phyloP scores from a whole-genome alignment of 2,113 vertebrate species.

The Nothobranchius kuhntae region DNA sequence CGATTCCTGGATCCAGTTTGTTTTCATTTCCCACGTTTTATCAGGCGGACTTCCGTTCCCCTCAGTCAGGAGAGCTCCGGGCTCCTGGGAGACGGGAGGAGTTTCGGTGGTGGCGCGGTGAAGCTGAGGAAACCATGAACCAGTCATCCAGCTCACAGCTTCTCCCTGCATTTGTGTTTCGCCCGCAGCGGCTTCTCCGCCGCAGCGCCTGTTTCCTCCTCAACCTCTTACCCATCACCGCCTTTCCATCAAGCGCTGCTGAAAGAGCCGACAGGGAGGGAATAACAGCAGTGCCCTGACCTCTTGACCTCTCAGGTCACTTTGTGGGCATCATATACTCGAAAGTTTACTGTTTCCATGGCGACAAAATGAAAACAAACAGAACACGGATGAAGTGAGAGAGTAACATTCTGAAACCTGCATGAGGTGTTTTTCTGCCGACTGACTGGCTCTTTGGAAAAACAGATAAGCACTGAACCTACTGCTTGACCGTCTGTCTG shows the following conservation, averaged over 20 bases:
- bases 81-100: not conserved
- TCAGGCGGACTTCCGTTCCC: not conserved
- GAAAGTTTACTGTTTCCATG: slow-evolving; percentile 80
- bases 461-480: slow-evolving; percentile 83
- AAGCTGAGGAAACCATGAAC: slow-evolving; percentile 18
- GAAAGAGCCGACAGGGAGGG: slow-evolving; percentile 65
- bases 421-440: slow-evolving; percentile 74
- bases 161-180: slow-evolving; percentile 67
- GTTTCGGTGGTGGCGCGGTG: not conserved
- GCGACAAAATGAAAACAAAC: slow-evolving; percentile 77
- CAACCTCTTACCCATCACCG: slow-evolving; percentile 65
- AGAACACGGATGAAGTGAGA: slow-evolving; percentile 60
- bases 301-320: slow-evolving; percentile 52
- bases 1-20: slow-evolving; percentile 60
- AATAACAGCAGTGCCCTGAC: slow-evolving; percentile 62
- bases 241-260: slow-evolving; percentile 80
- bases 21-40: slow-evolving; percentile 55
- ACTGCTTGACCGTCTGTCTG: slow-evolving; percentile 80
- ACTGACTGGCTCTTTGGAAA: slow-evolving; percentile 80
- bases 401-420: slow-evolving; percentile 70
- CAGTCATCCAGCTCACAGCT: slow-evolving; percentile 64
- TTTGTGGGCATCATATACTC: slow-evolving; percentile 81
- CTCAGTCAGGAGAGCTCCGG: not conserved
- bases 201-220: slow-evolving; percentile 41
- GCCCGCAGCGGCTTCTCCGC: slow-evolving; percentile 64